A percentile compares a stretch with the other conserved stretches of the same genome.
These are phyloP conservation scores for Alosa sapidissima DNA, from an alignment of 2,797 vertebrate genomes.

Conservation along the genomic window DNA sequence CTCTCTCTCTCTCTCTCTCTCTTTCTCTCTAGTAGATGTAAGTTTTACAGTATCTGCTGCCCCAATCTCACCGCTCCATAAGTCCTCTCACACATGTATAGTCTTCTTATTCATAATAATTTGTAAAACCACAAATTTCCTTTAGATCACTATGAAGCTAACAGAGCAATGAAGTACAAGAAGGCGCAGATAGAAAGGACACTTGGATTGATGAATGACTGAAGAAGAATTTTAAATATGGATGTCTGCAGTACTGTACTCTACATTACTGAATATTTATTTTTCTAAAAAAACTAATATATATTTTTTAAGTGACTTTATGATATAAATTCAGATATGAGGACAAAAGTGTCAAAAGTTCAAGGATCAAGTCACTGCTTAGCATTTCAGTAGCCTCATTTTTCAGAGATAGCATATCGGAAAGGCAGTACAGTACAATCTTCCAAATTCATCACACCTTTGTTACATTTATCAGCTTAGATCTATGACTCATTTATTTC, in stretches of 20 bases:
- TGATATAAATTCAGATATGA: background rate
- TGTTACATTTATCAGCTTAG: background rate
- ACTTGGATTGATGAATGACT: background rate
- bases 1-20: background rate
- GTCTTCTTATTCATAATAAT: slow-evolving; percentile 23
- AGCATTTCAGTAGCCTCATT: background rate
- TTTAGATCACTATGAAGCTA: background rate
- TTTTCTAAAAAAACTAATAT: too few species aligned
- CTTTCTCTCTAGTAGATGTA: slow-evolving; percentile 2
- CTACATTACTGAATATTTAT: background rate
- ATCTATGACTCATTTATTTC: background rate
- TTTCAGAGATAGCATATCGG: background rate
- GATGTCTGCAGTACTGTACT: background rate
- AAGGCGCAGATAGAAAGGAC: background rate
- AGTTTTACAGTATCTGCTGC: background rate
- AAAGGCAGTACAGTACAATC: background rate
- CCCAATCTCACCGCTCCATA: too few species aligned
- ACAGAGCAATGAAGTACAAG: background rate
- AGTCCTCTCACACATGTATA: background rate
- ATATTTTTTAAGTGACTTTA: background rate
- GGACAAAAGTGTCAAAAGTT: background rate
- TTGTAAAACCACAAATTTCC: background rate
- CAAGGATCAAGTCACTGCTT: background rate
- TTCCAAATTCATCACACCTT: background rate
- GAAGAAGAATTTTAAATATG: background rate